phyloP scores from a whole-genome alignment of 2,113 vertebrate genomes.

The Odobenus rosmarus region DNA sequence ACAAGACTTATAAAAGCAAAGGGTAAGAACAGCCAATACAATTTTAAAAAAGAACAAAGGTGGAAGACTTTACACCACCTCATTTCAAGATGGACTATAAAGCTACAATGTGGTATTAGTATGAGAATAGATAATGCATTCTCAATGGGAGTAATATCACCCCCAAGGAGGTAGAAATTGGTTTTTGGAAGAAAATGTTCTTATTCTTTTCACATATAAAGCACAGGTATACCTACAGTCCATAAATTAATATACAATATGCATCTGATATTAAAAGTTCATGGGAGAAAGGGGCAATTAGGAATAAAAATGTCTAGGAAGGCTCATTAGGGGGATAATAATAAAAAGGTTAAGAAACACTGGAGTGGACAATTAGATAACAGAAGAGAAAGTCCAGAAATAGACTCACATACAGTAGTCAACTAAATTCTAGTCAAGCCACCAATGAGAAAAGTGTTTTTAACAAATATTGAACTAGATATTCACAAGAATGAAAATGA shows the following conservation, averaged over 20 bases:
- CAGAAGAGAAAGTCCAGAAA: background rate
- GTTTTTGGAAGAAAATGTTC: background rate
- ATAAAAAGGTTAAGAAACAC: background rate
- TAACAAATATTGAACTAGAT: background rate
- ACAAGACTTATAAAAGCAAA: background rate
- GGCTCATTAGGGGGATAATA: background rate
- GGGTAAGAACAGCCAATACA: background rate
- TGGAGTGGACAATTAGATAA: background rate
- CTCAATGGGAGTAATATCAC: background rate
- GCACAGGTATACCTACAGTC: background rate
- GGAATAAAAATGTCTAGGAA: background rate
- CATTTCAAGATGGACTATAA: background rate
- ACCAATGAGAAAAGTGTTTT: background rate
- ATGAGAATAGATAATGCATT: background rate
- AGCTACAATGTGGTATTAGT: background rate
- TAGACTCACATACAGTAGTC: background rate
- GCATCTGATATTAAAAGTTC: background rate
- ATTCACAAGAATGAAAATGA: conserved; percentile 12
- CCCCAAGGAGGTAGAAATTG: background rate
- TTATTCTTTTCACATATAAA: background rate
- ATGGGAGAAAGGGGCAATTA: background rate
- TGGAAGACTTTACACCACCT: background rate
- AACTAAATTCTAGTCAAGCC: background rate
- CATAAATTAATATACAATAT: background rate
- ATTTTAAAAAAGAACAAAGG: background rate